These are phyloP conservation scores for Heliconius charithonia DNA, from an alignment of 2,888 invertebrate species.

Conservation along the genomic window DNA sequence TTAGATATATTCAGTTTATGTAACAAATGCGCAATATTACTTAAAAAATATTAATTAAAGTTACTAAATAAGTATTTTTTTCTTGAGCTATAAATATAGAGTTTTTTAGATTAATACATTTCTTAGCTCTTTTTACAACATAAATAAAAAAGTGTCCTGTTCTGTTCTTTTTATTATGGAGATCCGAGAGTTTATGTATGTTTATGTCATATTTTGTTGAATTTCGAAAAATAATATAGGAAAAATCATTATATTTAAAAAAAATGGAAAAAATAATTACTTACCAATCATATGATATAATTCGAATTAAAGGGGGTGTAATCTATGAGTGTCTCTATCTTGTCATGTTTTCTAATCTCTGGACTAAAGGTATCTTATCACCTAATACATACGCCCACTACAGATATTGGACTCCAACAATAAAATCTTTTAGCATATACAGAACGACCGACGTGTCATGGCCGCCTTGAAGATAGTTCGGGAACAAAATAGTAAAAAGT, in stretches of 20 bases:
- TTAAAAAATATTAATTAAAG: too few species aligned
- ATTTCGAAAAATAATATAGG: too few species aligned
- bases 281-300: background rate
- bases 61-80: too few species aligned
- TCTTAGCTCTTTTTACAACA: too few species aligned
- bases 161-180: too few species aligned
- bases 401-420: background rate
- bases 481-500: background rate
- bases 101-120: too few species aligned
- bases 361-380: background rate
- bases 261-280: background rate
- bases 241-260: too few species aligned
- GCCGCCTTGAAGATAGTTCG: background rate
- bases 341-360: background rate
- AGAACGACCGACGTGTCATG: background rate
- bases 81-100: too few species aligned
- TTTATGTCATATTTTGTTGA: too few species aligned
- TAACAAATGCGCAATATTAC: background rate
- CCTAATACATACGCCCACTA: conserved; percentile 2
- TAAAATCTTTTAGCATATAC: background rate
- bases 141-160: too few species aligned
- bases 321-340: background rate
- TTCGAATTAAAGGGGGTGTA: background rate
- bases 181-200: too few species aligned
- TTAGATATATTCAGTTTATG: background rate